Percentiles rank a stretch among this genome's conserved stretches.
These are phyloP conservation scores for Bothrops jararaca DNA, from an alignment of 2,113 vertebrate genomes.

Conservation along the genomic window DNA sequence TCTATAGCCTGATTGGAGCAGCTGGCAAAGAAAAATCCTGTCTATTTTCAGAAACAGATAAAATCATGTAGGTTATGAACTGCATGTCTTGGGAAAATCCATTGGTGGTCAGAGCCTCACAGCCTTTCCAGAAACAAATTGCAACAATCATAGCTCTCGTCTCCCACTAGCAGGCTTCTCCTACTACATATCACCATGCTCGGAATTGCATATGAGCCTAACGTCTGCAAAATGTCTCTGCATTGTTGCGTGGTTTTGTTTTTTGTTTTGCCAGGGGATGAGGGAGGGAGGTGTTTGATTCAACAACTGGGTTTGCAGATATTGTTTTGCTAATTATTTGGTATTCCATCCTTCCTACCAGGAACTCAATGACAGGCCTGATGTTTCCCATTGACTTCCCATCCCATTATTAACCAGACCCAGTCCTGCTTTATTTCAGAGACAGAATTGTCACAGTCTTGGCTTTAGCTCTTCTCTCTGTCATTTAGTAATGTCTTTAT, in stretches of 20 bases:
- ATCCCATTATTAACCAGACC: background rate
- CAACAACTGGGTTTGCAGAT: constrained; percentile 41
- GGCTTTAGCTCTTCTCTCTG: background rate
- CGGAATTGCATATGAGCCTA: constrained; percentile 37
- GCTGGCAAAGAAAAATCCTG: constrained; percentile 83
- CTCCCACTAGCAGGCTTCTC: constrained; percentile 33
- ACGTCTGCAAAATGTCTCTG: constrained; percentile 67
- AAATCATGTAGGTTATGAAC: constrained; percentile 81
- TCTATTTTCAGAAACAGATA: constrained; percentile 87
- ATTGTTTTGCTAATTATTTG: constrained; percentile 20
- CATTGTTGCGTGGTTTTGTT: constrained; percentile 30
- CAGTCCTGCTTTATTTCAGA: background rate
- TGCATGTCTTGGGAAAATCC: constrained; percentile 80
- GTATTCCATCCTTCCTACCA: background rate
- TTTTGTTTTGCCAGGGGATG: constrained; percentile 36
- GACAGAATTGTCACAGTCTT: background rate
- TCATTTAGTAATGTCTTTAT: background rate
- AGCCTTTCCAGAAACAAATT: constrained; percentile 68
- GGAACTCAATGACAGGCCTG: background rate
- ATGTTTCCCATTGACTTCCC: background rate
- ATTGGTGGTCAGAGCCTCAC: constrained; percentile 62
- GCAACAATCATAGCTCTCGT: constrained; percentile 30
- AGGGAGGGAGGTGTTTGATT: background rate
- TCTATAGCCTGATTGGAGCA: constrained; percentile 77
- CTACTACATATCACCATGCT: background rate